Base-by-base conservation (phyloP, 2,888 invertebrate genomes). In the Brenthis ino region DNA sequence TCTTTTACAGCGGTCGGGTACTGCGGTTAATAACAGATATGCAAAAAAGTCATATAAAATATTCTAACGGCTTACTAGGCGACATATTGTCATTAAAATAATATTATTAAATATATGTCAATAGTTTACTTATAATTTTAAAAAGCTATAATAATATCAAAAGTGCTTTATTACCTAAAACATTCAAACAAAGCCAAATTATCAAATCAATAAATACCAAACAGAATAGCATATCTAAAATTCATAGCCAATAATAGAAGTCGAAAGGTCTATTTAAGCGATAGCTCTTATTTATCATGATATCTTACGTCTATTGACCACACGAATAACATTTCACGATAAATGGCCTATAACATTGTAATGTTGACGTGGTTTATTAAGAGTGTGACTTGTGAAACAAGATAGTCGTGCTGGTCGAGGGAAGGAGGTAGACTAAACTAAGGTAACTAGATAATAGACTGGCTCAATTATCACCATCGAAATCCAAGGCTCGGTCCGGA, bases 381-480 rank as follows among this genome's bases (percentile, higher is more conserved):
- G 37, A 43, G 8, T 43, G 37, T 43, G 37, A 43, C 11, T 43
- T 43, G 37, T 43, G 37, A 3, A 11, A 43, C 37, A 43, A 43
- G 37, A 11, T 43, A 11, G 37, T 43, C 6, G 6, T 8, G 37
- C 37, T 37, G 37, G 37, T 37, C 2, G 2, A 43, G 8, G 37
- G 11, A 43, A 43, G 37, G 37, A 43, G 8, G 8, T 43, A 43
- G 37, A 60, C 58, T 58, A n/a, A n/a, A n/a, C n/a, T n/a, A n/a
- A n/a, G n/a, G n/a, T n/a, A n/a, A n/a, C n/a, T n/a, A n/a, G n/a
- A n/a, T 14, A 58, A 50, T 60, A 57, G 66, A 68, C 68, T 48
- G n/a, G 75, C 76, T 76, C 75, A 74, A 79, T 81, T 82, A 84
- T 82, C 79, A 79, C 78, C 78, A 79, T 79, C 74, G 74, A 79